These are phyloP conservation scores for Pungitius pungitius DNA, from an alignment of 2,113 vertebrate species.

Conservation along the genomic window DNA sequence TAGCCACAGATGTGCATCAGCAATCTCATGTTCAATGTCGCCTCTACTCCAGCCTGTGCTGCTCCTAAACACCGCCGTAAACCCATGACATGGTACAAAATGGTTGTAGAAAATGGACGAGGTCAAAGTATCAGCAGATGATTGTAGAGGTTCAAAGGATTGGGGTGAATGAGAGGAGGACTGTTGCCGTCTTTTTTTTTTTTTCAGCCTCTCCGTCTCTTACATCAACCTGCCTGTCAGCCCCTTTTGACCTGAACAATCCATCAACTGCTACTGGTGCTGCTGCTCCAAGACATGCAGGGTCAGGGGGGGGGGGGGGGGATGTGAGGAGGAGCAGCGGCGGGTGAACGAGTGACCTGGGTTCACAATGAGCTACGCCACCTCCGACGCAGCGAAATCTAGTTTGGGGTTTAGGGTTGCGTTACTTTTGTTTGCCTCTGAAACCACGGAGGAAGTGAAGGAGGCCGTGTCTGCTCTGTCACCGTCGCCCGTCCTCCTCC, in stretches of 20 bases:
- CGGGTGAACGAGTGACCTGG: neutral
- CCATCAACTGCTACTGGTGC: slow-evolving; percentile 58
- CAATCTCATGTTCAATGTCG: neutral
- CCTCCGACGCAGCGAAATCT: slow-evolving; percentile 4
- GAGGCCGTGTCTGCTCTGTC: neutral
- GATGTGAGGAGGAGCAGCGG: slow-evolving; percentile 37
- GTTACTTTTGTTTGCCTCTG: neutral
- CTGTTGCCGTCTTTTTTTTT: slow-evolving; percentile 1
- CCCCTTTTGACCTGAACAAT: slow-evolving; percentile 52
- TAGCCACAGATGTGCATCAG: neutral
- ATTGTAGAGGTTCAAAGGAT: slow-evolving; percentile 23
- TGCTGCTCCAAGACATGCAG: slow-evolving; percentile 31
- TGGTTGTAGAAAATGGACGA: neutral
- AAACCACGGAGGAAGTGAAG: neutral
- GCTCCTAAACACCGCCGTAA: slow-evolving; percentile 2
- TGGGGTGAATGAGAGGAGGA: slow-evolving; percentile 4
- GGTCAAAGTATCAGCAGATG: slow-evolving; percentile 34
- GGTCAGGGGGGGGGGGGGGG: neutral
- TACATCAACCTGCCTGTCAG: slow-evolving; percentile 69
- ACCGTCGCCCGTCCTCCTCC: neutral
- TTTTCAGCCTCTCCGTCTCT: slow-evolving; percentile 49
- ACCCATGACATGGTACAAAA: slow-evolving; percentile 10
- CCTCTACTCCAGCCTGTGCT: neutral
- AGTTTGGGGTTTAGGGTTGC: neutral
- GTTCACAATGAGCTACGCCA: neutral